phyloP scores from a whole-genome alignment of 2,888 invertebrate species.

The Rambutsinella grinnellia region DNA sequence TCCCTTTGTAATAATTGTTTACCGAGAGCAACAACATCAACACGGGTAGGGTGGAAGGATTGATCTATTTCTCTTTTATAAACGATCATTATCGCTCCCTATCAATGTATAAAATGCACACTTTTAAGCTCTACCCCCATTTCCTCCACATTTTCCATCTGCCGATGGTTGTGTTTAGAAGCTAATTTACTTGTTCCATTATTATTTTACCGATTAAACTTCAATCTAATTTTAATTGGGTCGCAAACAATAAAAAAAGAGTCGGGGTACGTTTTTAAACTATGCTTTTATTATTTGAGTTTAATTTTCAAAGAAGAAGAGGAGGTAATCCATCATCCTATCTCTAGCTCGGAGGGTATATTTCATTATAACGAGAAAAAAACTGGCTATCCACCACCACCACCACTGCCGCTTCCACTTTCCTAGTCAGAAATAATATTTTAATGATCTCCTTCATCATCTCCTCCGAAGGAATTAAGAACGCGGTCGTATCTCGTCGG shows the following conservation, averaged over 20 bases:
- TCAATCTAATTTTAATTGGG: slow-evolving; percentile 46
- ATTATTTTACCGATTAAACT: slow-evolving; percentile 21
- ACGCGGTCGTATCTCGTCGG: neutral
- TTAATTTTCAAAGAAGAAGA: slow-evolving; percentile 19
- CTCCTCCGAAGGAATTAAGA: no score
- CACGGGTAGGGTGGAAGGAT: no score
- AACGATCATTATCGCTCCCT: neutral
- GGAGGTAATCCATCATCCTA: slow-evolving; percentile 34
- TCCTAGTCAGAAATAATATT: neutral
- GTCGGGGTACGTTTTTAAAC: no score
- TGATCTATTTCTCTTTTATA: slow-evolving; percentile 32
- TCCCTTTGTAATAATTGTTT: no score
- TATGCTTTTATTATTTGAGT: no score
- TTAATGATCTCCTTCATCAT: no score
- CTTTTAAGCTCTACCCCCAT: no score
- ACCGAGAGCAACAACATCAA: no score
- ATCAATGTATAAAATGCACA: no score
- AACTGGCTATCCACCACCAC: neutral
- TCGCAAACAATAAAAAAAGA: slow-evolving; percentile 12
- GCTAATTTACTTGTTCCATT: slow-evolving; percentile 26
- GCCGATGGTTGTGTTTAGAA: neutral
- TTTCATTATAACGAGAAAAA: slow-evolving; percentile 11
- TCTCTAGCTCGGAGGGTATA: no score
- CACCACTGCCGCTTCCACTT: neutral
- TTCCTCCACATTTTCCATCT: slow-evolving; percentile 16